Evolutionary conservation across 2,888 invertebrate genomes (phyloP).

Genomic region (Drosophila meridionalis): DNA sequence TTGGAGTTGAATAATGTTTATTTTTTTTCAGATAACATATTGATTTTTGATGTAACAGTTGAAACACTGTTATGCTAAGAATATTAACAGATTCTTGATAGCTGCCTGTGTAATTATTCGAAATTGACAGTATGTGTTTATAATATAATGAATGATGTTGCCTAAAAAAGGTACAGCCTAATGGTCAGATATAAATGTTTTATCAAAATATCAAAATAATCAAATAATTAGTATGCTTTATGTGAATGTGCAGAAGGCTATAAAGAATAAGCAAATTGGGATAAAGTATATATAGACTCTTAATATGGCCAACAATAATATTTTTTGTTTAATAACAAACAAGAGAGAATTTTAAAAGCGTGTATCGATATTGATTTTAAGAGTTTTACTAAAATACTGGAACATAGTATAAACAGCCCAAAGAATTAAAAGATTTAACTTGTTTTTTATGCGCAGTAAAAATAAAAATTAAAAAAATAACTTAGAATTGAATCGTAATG

Average conservation of each 20-base stretch:
- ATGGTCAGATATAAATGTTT: constrained; percentile 4
- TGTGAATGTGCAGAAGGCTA: neutral
- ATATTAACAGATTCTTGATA: no score
- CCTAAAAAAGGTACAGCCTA: neutral
- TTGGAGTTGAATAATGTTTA: no score
- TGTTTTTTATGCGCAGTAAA: neutral
- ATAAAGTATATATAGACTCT: neutral
- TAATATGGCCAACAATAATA: neutral
- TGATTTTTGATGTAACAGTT: no score
- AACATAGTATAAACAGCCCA: no score
- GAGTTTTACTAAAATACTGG: neutral
- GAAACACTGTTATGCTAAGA: no score
- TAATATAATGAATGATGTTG: constrained; percentile 26
- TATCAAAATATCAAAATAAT: constrained; percentile 5
- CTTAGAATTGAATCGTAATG: neutral
- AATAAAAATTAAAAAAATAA: neutral
- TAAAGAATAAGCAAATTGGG: neutral
- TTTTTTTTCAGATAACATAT: no score
- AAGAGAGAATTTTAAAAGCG: neutral
- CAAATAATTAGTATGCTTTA: constrained; percentile 45
- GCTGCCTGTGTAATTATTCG: neutral
- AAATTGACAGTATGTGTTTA: constrained; percentile 27
- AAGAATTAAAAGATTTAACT: neutral
- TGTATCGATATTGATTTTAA: neutral
- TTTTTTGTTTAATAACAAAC: neutral